phyloP scores from a whole-genome alignment of 2,888 invertebrate species.

The Tenthredo distinguenda region DNA sequence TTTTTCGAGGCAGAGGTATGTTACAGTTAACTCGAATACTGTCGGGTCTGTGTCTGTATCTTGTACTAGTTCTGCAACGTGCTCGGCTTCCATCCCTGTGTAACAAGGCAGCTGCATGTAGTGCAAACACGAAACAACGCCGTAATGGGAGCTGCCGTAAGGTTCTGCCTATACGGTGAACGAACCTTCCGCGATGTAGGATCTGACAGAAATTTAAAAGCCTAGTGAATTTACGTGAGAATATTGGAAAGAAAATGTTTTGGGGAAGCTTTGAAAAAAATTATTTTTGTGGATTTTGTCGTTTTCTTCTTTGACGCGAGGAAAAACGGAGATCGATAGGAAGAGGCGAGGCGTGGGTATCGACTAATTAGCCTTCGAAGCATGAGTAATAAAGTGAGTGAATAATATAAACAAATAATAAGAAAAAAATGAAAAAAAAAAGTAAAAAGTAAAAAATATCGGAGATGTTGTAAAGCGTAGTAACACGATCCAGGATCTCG shows the following conservation, averaged over 20 bases:
- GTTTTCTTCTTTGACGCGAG: not conserved
- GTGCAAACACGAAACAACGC: slow-evolving; percentile 31
- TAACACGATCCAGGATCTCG: slow-evolving; percentile 60
- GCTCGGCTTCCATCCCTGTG: slow-evolving; percentile 13
- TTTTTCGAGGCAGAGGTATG: not conserved
- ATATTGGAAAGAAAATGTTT: not conserved
- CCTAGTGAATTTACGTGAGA: not conserved
- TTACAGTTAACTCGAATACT: not conserved
- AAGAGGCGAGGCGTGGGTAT: not conserved
- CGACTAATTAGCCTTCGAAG: slow-evolving; percentile 28
- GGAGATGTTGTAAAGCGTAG: slow-evolving; percentile 57
- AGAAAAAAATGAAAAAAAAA: not conserved
- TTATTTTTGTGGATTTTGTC: not conserved
- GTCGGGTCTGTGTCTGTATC: not conserved
- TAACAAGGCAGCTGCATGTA: slow-evolving; percentile 38
- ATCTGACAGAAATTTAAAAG: not conserved
- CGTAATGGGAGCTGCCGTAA: slow-evolving; percentile 37
- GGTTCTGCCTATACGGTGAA: not conserved
- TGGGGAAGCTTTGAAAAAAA: not conserved
- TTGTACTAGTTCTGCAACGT: not conserved
- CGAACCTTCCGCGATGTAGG: not conserved
- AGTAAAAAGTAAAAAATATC: slow-evolving; percentile 11
- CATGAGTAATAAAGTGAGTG: slow-evolving; percentile 33
- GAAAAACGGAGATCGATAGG: not conserved
- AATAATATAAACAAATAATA: not conserved